Evolutionary conservation across 2,888 invertebrate genomes (phyloP), one percentile per base, ranked within the genome.

Genomic region (Parnassius orleans): DNA sequence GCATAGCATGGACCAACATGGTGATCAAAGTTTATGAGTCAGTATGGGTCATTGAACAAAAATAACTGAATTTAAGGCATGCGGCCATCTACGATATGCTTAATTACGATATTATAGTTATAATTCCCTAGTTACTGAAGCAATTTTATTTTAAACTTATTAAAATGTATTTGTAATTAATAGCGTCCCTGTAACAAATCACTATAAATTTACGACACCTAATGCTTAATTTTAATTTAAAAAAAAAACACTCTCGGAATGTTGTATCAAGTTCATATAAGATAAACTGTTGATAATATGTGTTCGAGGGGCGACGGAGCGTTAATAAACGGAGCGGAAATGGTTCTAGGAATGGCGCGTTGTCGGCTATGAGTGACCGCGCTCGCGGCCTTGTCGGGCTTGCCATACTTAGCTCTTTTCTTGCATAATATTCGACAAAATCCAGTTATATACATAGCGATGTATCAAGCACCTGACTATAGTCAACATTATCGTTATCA

Each of bases 321-420:
- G 70, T 71, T 72, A 66, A 70, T 68, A 76, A 70, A 63, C 70
- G 57, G 72, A 73, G 74, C 77, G 75, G 78, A 78, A 78, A 73
- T 69, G 54, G 65, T 71, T 71, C 66, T 67, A 65, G 56, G 71
- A 68, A 67, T 66, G 69, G 66, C 65, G 57, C 66, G 65, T 68
- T 65, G 69, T 68, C 66, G 68, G 69, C 80, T 79, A 84, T 81
- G 83, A 84, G 78, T 84, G 84, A 83, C 83, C 84, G 81, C 74
- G 68, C 71, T 67, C 65, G 67, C 75, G 82, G 73, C 83, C 84
- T 84, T 83, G 81, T 70, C 65, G 48, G n/a, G 41, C 50, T 43
- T 24, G 55, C 59, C 15, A 46, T 51, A 41, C 41, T 55, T n/a
- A 41, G 11, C 48, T 48, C 33, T 57, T 53, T 57, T 43, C 33